Percentiles rank a stretch among this genome's conserved stretches.
These are phyloP conservation scores for Electrophaes corylata DNA, from an alignment of 2,888 invertebrate genomes.

Conservation along the genomic window DNA sequence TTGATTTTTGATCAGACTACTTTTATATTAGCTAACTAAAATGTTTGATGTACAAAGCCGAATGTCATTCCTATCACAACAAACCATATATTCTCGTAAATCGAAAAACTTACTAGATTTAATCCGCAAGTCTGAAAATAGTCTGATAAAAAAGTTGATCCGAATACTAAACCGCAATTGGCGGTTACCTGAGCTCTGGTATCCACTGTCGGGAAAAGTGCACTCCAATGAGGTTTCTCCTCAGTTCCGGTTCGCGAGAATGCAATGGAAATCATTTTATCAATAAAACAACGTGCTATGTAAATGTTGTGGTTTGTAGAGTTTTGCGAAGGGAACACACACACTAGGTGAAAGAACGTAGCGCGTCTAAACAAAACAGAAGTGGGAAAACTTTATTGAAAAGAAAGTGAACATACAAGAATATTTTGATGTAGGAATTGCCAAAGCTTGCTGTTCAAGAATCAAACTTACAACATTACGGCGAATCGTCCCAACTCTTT, in stretches of 20 bases:
- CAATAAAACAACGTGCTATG: slow-evolving; percentile 15
- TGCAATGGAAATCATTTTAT: slow-evolving; percentile 47
- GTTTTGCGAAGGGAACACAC: background rate
- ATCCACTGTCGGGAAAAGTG: slow-evolving; percentile 49
- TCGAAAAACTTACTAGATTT: background rate
- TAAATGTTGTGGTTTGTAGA: slow-evolving; percentile 8
- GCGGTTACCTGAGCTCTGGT: slow-evolving; percentile 60
- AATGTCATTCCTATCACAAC: background rate
- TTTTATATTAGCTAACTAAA: too few species aligned
- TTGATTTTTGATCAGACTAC: background rate
- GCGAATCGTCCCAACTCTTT: too few species aligned
- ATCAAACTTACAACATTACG: too few species aligned
- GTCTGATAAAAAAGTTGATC: slow-evolving; percentile 26
- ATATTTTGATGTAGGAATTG: too few species aligned
- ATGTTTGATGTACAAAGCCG: background rate
- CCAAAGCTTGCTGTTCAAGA: too few species aligned
- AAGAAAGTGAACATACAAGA: too few species aligned
- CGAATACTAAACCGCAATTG: slow-evolving; percentile 33
- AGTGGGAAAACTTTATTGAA: background rate
- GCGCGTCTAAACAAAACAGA: background rate
- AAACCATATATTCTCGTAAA: background rate
- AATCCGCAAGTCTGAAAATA: slow-evolving; percentile 14
- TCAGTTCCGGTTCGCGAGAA: slow-evolving; percentile 61
- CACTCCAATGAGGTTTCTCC: slow-evolving; percentile 56
- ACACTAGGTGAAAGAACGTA: background rate